Base-by-base conservation (phyloP, 2,113 vertebrate species). In the Etheostoma spectabile region DNA sequence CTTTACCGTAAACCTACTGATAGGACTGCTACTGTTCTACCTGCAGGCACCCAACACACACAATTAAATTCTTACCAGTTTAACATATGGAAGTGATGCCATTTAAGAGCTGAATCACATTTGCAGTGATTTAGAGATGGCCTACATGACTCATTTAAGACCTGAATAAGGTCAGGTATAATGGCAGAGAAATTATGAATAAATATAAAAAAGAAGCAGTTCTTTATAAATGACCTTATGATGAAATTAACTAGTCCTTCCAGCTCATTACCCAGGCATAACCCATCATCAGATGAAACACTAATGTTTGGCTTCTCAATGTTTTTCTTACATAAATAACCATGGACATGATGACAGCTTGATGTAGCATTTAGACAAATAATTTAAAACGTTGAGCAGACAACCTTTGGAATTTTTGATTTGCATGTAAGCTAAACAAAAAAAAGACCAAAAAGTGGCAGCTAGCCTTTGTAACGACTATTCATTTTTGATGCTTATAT, bases 211-310 rank as follows among this genome's bases (percentile, higher is more conserved):
- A 59, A 59, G 21, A 46, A 45, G 33, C 1, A n/a, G 12, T 51
- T 63, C 48, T 63, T 10, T 42, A 42, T 68, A 64, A 73, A 78
- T 59, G 27, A 74, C 62, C 57, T 73, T 69, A 21, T 74, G n/a
- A 69, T 55, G 19, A 45, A 49, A 69, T 10, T 52, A 45, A 11
- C 33, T 5, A 68, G 30, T 49, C 6, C 15, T 76, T 60, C 70
- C 46, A 56, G 21, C 72, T 18, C 16, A 76, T 71, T 76, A 55
- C 24, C 61, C 7, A 2, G 11, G 8, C 22, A 10, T 7, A 45
- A 38, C 52, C 8, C 46, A 46, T 73, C 48, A 78, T 42, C 38
- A 8, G 38, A 42, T 42, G 8, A 42, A 42, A 42, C 38, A 2
- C 8, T 11, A 42, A 42, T 42, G 48, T 33, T 21, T 7, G 6